These are phyloP conservation scores for Gymnopithys bicolor DNA, from an alignment of 2,797 vertebrate genomes.

Conservation along the genomic window DNA sequence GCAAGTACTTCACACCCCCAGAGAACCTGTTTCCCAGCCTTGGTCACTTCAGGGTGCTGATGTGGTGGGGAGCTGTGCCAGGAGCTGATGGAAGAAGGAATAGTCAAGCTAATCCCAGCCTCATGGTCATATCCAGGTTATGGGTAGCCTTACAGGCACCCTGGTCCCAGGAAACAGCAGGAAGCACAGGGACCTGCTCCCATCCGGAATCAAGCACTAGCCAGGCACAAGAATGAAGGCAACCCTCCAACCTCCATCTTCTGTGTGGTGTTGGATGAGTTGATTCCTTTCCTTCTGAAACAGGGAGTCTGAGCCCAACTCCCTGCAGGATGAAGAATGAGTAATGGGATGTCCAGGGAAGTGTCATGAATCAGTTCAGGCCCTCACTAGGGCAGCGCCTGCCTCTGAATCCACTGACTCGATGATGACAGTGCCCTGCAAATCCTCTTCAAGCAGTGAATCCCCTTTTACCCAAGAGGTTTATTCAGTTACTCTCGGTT, in stretches of 20 bases:
- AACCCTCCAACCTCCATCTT: fast-evolving
- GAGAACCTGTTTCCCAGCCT: neutral
- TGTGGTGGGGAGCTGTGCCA: neutral
- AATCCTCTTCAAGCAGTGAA: conserved; percentile 33
- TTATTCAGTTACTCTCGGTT: conserved; percentile 14
- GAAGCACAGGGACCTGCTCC: neutral
- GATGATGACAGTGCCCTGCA: neutral
- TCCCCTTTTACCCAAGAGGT: conserved; percentile 9
- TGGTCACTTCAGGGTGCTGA: neutral
- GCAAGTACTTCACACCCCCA: too few relatives aligned
- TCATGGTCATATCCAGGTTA: neutral
- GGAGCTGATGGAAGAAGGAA: neutral
- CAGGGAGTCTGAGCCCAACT: fast-evolving
- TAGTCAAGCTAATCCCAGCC: neutral
- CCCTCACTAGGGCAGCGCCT: neutral
- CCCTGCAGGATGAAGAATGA: neutral
- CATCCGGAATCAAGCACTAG: fast-evolving
- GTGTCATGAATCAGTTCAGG: neutral
- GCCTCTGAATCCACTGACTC: neutral
- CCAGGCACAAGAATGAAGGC: neutral
- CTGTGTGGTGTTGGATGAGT: neutral
- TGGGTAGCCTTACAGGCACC: neutral
- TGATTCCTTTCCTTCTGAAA: neutral
- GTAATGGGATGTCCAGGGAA: neutral
- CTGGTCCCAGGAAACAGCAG: neutral